Conservation (phyloP, 2,113 vertebrate species). For the Pogonocichla stellata region DNA sequence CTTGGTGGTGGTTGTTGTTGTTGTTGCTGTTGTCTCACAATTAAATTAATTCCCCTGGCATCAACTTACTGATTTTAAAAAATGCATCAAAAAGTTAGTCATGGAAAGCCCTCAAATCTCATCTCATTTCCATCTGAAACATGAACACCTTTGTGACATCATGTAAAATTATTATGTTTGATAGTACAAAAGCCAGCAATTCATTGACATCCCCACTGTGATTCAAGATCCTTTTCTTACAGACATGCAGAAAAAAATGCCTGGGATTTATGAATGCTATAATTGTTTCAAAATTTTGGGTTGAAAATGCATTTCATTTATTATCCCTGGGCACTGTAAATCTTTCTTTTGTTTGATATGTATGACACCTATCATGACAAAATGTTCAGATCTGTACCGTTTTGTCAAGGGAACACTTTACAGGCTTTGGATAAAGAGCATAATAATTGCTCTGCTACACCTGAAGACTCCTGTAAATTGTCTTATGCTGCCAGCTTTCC, state of each 20-base stretch:
- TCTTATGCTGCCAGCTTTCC: neutral
- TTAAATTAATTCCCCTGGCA: conserved; percentile 18
- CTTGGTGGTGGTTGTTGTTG: neutral
- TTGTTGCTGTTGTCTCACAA: neutral
- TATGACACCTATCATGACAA: neutral
- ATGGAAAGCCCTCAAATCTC: neutral
- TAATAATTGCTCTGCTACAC: conserved; percentile 31
- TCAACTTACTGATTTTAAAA: neutral
- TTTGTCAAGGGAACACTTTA: conserved; percentile 28
- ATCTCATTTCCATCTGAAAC: neutral
- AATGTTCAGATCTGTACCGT: neutral
- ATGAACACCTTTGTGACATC: neutral
- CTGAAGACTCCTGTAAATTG: conserved; percentile 21
- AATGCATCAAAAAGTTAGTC: neutral
- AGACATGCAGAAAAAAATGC: neutral
- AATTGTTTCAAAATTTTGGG: neutral
- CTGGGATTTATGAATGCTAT: neutral
- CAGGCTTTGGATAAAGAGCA: neutral
- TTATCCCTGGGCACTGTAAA: neutral
- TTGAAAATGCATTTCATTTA: neutral
- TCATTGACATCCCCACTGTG: neutral
- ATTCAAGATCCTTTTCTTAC: neutral
- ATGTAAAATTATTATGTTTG: neutral
- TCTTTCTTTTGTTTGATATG: conserved; percentile 2
- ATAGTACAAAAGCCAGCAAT: neutral